phyloP scores from a whole-genome alignment of 2,113 vertebrate genomes.

The Varanus salvator region DNA sequence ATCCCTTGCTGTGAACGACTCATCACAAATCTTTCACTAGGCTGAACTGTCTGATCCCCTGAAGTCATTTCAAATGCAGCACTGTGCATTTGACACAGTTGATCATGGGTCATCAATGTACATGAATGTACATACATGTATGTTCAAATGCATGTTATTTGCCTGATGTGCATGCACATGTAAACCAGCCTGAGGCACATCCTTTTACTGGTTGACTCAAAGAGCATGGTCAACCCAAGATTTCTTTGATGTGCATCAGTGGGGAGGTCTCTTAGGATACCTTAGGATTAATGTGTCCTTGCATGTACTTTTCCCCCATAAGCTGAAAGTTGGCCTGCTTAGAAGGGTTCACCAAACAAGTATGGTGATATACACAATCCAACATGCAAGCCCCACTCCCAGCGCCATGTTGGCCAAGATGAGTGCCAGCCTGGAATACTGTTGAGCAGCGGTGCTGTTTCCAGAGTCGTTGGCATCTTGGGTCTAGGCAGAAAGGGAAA shows the following conservation, averaged over 20 bases:
- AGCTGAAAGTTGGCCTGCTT: too few relatives aligned
- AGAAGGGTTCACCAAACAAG: too few relatives aligned
- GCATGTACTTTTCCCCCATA: too few relatives aligned
- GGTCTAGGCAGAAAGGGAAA: slow-evolving; percentile 42
- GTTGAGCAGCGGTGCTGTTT: not conserved
- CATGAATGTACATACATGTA: too few relatives aligned
- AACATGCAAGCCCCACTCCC: slow-evolving; percentile 46
- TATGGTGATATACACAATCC: not conserved
- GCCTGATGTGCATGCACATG: too few relatives aligned
- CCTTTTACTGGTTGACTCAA: not conserved
- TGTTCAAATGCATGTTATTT: too few relatives aligned
- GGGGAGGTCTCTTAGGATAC: too few relatives aligned
- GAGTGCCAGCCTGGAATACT: slow-evolving; percentile 33
- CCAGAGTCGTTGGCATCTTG: slow-evolving; percentile 41
- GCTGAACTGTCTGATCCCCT: too few relatives aligned
- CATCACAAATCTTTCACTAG: not conserved
- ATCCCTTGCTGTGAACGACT: not conserved
- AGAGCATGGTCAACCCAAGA: not conserved
- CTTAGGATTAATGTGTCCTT: too few relatives aligned
- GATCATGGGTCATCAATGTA: not conserved
- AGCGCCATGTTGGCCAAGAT: slow-evolving; percentile 46
- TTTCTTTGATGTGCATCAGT: too few relatives aligned
- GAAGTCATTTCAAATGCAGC: not conserved
- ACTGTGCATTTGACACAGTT: too few relatives aligned
- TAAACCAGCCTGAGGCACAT: not conserved